Base-by-base conservation (phyloP, 2,113 vertebrate species). In the Pao palembangensis region DNA sequence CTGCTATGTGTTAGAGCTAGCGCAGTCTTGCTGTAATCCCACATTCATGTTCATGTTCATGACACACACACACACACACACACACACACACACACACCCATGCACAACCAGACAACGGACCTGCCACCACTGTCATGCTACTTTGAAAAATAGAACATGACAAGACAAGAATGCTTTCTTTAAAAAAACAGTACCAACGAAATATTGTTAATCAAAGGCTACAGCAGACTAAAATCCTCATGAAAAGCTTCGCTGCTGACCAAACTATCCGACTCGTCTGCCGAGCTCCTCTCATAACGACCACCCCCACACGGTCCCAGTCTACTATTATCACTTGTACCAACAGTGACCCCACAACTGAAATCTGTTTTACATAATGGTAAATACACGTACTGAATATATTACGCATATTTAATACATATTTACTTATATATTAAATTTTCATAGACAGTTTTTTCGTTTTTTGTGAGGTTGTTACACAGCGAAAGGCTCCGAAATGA, bases 371-470 rank as follows among this genome's bases (percentile, higher is more conserved):
- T 79, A 84, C 85, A 73, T 71, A 84, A 5, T 74, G 64, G 65
- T 73, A 83, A 81, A 88, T 80, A 81, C 74, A 87, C 83, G 75
- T 84, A 83, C 70, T 79, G 80, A 80, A 89, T 91, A 91, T 90
- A 90, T 90, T 88, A 90, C 79, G 89, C 84, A 89, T 80, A 87
- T 88, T 89, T 87, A 87, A 84, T 88, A 89, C 90, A 88, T 69
- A 86, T 85, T 85, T 83, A 87, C 79, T 84, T 73, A 90, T 91
- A 92, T 90, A 92, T 92, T 90, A 91, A 89, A 88, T 86, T 88
- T 84, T 84, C 72, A 85, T 85, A 89, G 84, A 90, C 79, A 87
- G 66, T 80, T 76, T 80, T 69, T 83, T 84, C 61, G 77, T 79
- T 84, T 80, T 71, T 64, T 73, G 61, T 74, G 80, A 82, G 80